A percentile compares a stretch with the other conserved stretches of the same genome.
These are phyloP conservation scores for Paracyclopina nana DNA, from an alignment of 1,140 invertebrate species.

Conservation along the genomic window DNA sequence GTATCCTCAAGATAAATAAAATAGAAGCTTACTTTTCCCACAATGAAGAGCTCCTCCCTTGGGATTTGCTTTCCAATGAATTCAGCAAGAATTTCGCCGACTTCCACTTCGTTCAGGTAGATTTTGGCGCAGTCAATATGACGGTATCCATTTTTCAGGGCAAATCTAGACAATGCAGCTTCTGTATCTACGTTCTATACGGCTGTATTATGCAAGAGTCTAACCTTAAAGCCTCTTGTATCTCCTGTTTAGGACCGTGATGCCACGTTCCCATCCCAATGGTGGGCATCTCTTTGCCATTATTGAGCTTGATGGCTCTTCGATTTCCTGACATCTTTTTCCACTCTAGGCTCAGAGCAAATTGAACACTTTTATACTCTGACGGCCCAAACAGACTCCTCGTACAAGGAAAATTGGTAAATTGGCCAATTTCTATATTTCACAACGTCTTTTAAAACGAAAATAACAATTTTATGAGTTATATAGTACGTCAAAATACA, in stretches of 20 bases:
- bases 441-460: no score
- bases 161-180: constrained; percentile 22
- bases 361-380: no score
- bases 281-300: not conserved
- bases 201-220: not conserved
- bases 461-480: no score
- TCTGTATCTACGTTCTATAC: not conserved
- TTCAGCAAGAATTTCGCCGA: constrained; percentile 49
- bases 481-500: no score
- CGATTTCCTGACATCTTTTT: not conserved
- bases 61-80: constrained; percentile 49
- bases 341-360: no score
- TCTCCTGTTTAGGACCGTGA: not conserved
- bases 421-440: no score
- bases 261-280: not conserved
- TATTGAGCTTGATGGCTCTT: not conserved
- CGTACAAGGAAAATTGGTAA: no score
- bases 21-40: constrained; percentile 46
- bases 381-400: no score
- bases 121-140: constrained; percentile 69
- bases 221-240: not conserved
- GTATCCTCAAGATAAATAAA: no score
- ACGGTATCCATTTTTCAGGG: constrained; percentile 62
- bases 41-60: constrained; percentile 64
- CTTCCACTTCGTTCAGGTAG: constrained; percentile 65